These are phyloP conservation scores for Eubucco bourcierii DNA, from an alignment of 2,113 vertebrate genomes.

Conservation along the genomic window DNA sequence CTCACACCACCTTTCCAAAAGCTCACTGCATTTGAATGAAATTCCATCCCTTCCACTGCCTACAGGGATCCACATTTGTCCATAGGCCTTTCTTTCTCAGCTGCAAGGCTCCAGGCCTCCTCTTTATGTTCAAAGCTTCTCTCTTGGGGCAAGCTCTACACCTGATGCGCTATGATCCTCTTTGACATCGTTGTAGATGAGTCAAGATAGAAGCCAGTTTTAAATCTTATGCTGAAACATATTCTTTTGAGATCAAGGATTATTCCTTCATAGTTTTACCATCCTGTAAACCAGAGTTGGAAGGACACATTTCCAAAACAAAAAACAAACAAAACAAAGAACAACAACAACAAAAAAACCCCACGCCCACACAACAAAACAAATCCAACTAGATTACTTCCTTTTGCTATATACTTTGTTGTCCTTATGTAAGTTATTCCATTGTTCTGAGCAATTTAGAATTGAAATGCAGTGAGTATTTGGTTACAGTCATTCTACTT, in stretches of 20 bases:
- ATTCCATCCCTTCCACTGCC: not conserved
- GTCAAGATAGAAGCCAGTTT: not conserved
- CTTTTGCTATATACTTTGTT: not conserved
- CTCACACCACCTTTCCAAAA: not conserved
- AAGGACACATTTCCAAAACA: not conserved
- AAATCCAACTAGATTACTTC: not conserved
- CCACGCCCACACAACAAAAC: too few species aligned
- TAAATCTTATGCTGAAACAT: not conserved
- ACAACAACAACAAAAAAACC: too few species aligned
- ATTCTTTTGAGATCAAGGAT: not conserved
- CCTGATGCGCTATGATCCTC: not conserved
- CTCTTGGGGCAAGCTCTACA: not conserved
- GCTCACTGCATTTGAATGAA: slow-evolving; percentile 5
- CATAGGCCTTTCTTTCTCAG: not conserved
- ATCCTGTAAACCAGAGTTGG: not conserved
- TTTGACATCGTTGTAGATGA: not conserved
- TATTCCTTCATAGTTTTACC: not conserved
- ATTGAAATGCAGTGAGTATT: not conserved
- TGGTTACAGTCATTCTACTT: not conserved
- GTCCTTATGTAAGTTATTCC: not conserved
- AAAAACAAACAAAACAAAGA: not conserved
- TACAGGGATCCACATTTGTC: not conserved
- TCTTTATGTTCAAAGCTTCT: slow-evolving; percentile 30
- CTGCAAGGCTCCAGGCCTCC: not conserved
- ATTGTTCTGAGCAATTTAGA: not conserved